A percentile compares a stretch with the other conserved stretches of the same genome.
phyloP scores from a whole-genome alignment of 2,113 vertebrate genomes.

The Antidorcas marsupialis region DNA sequence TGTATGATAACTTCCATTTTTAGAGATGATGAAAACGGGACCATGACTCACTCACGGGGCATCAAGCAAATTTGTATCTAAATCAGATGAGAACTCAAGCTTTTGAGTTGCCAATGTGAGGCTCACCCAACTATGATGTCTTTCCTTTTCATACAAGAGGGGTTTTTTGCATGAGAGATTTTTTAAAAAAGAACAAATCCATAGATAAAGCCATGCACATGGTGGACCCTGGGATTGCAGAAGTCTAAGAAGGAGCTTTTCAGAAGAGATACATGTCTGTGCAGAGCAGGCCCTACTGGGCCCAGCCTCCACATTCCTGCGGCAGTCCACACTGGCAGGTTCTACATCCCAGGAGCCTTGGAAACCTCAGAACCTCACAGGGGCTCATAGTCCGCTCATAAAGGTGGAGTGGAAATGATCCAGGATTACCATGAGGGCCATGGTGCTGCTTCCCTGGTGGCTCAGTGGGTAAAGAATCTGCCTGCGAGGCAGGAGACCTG shows the following conservation, averaged over 20 bases:
- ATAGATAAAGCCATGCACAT: neutral
- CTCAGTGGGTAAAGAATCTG: neutral
- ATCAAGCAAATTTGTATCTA: neutral
- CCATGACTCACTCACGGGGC: neutral
- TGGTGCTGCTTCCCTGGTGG: neutral
- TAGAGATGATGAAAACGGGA: neutral
- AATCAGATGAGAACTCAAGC: neutral
- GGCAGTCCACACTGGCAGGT: fast-evolving
- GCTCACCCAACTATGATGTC: neutral
- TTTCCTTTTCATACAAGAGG: neutral
- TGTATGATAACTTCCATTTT: neutral
- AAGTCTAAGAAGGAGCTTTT: neutral
- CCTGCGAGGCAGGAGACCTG: neutral
- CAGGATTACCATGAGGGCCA: neutral
- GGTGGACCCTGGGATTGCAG: neutral
- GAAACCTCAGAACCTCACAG: neutral
- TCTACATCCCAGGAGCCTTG: neutral
- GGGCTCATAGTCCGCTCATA: neutral
- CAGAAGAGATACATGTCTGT: neutral
- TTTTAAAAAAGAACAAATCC: neutral
- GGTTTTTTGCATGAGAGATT: neutral
- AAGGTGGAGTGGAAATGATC: neutral
- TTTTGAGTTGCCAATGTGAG: neutral
- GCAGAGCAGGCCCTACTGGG: neutral
- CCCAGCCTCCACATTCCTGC: neutral